These are phyloP conservation scores for Fissipunctia ypsillon DNA, from an alignment of 2,888 invertebrate species.

Conservation along the genomic window DNA sequence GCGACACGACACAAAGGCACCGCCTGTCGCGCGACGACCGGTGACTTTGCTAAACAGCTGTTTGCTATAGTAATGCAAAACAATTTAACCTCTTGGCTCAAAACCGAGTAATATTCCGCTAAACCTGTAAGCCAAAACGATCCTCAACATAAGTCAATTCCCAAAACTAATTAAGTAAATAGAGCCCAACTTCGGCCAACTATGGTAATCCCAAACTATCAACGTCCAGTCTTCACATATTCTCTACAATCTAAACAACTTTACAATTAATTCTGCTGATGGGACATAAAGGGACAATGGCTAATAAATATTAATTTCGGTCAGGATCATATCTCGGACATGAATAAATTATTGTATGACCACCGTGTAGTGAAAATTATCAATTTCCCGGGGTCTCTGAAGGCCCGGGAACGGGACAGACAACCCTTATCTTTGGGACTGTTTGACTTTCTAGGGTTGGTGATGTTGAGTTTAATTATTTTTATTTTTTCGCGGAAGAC, in stretches of 20 bases:
- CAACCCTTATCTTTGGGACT: constrained; percentile 83
- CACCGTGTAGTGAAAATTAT: constrained; percentile 84
- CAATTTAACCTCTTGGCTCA: background rate
- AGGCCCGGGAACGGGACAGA: constrained; percentile 67
- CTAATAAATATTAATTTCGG: constrained; percentile 86
- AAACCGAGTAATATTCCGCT: constrained; percentile 8
- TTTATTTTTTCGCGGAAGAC: background rate
- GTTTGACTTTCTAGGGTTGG: constrained; percentile 80
- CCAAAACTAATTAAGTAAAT: constrained; percentile 75
- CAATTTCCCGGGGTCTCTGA: constrained; percentile 80
- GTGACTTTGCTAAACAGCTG: background rate
- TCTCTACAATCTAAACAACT: constrained; percentile 73
- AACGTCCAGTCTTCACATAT: constrained; percentile 66
- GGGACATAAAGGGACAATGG: constrained; percentile 81
- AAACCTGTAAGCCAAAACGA: constrained; percentile 38
- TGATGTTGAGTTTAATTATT: background rate
- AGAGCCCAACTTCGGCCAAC: constrained; percentile 63
- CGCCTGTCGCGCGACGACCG: too few species aligned
- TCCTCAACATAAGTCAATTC: constrained; percentile 62
- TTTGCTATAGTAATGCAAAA: constrained; percentile 1
- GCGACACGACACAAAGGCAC: too few species aligned
- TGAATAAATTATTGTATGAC: constrained; percentile 88
- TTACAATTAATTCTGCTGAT: constrained; percentile 84
- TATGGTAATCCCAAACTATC: constrained; percentile 68
- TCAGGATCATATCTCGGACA: constrained; percentile 84